Evolutionary conservation across 2,888 invertebrate species (phyloP).

Genomic region (Orthonychiurus folsomi): DNA sequence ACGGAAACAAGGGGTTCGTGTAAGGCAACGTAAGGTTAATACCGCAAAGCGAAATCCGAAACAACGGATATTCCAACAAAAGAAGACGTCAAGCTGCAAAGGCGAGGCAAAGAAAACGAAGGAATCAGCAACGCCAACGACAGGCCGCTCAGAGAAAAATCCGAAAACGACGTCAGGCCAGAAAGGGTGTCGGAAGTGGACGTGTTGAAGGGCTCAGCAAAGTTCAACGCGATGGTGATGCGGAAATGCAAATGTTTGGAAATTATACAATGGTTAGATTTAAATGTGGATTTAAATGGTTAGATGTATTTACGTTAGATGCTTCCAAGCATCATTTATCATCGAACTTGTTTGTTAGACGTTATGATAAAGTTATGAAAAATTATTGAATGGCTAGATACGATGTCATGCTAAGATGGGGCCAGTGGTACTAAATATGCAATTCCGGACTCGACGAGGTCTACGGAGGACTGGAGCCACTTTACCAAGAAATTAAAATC

Average conservation of each 20-base stretch:
- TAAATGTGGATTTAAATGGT: not conserved
- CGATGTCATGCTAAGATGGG: conserved; percentile 39
- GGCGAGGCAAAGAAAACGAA: conserved; percentile 9
- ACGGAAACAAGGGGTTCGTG: not conserved
- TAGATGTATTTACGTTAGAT: no score
- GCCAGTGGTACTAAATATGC: conserved; percentile 35
- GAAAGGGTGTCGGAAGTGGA: conserved; percentile 36
- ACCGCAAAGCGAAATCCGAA: not conserved
- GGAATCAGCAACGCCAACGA: conserved; percentile 15
- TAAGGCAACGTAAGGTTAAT: not conserved
- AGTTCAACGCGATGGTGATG: conserved; percentile 33
- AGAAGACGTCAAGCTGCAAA: not conserved
- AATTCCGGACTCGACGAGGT: conserved; percentile 35
- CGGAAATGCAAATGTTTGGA: conserved; percentile 30
- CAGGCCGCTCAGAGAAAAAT: no score
- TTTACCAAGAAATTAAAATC: conserved; percentile 25
- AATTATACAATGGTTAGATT: conserved; percentile 38
- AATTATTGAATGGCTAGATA: conserved; percentile 22
- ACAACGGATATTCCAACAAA: no score
- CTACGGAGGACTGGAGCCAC: conserved; percentile 33
- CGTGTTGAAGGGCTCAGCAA: conserved; percentile 35
- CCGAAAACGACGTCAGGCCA: conserved; percentile 9
- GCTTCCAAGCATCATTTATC: no score
- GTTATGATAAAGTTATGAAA: not conserved
- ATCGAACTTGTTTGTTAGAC: not conserved